Evolutionary conservation across 2,888 invertebrate genomes (phyloP), one percentile per base, ranked within the genome.

Genomic region (Caenorhabditis doughertyi): DNA sequence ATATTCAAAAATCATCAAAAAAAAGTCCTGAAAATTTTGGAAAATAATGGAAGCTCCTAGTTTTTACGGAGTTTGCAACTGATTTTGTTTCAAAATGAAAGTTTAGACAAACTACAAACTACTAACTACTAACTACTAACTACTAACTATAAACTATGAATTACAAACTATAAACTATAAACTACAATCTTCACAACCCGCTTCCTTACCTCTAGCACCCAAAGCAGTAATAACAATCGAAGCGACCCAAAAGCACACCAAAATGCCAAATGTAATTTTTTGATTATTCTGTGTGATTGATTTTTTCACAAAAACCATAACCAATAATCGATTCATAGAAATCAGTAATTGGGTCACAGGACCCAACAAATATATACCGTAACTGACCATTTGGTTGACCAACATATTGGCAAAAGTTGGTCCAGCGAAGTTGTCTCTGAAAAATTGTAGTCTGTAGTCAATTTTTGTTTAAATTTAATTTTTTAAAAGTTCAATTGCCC

Each of bases 311-410:
- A 70, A 73, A 9, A 53, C 18, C 23, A 80, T 73, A 0, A 80
- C 80, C 13, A 80, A 39, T 0, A 80, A 23, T 7, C 73, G 73
- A 27, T 80, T 74, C 0, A 68, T 25, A 18, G 80, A 67, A 9
- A 80, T 68, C n/a, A 68, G 42, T 9, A 74, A 23, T 49, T 80
- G 80, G 4, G 70, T 70, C 3, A 73, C 32, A 0, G 80, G 80
- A 5, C 81, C 81, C 0, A 58, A 44, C 1, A 67, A 16, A 27
- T 81, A 81, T 7, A 81, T 47, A 8, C 81, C 81, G 23, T 74
- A 81, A 4, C 53, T 44, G 8, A 60, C 76, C 44, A 58, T 76
- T 60, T 81, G 81, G 18, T 76, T 81, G n/a, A 76, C 71, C 0
- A 81, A 3, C 13, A 51, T 81, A 27, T 81, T 81, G 13, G 58